Evolutionary conservation across 2,888 invertebrate species (phyloP), one percentile per base, ranked within the genome.

Genomic region (Omphaloscelis lunosa): DNA sequence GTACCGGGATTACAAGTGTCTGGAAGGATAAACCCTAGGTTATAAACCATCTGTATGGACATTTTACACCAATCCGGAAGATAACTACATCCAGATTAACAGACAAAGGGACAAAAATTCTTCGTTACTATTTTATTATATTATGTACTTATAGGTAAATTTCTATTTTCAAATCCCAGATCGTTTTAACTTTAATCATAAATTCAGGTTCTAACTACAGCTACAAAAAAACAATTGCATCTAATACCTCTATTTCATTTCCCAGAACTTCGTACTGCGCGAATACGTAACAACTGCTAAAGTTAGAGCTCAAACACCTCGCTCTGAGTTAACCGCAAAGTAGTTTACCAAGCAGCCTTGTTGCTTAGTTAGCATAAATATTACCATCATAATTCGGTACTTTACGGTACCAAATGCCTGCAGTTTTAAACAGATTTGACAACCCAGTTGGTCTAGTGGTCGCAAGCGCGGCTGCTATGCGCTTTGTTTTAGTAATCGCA

Each of bases 241-340:
- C 23, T 12, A 56, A 39, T 58, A 3, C 51, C 15, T n/a, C n/a
- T 2, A 58, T 58, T 80, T 58, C 29, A 58, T 56, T 80, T 53
- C 48, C 20, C 7, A 56, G 34, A 80, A 77, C 20, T 45, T 56
- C 15, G 20, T 20, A 67, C 61, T 48, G 20, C 39, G 12, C 12
- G 17, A 59, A 39, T 15, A 68, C 41, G 27, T n/a, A 58, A 48
- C 68, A 56, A 48, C 53, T 65, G 20, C 29, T 15, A 5, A 79
- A 82, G 68, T 77, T 39, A 65, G 15, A 76, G 20, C 45, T 65
- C 45, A 68, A 68, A 82, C 41, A 75, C 15, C 23, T 58, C 62
- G 15, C 12, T 51, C n/a, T 58, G 29, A 63, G 29, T 58, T 58
- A 62, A 48, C 34, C 12, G 6, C 23, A 34, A 82, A 63, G 58